These are phyloP conservation scores for Leptinotarsa haldemani DNA, from an alignment of 2,888 invertebrate species.

Conservation along the genomic window DNA sequence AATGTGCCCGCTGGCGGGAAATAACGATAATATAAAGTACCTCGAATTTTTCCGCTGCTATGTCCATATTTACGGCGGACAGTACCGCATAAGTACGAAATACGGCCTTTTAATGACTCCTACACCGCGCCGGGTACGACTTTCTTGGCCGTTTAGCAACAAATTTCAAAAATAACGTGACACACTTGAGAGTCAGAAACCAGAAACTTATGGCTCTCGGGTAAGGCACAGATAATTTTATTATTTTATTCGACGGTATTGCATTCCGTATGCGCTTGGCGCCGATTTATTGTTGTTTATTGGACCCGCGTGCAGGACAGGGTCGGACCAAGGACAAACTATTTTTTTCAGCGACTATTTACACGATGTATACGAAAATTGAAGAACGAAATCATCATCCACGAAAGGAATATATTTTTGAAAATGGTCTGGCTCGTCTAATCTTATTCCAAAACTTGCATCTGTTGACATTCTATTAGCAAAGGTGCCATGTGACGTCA, in stretches of 20 bases:
- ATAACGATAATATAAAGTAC: constrained; percentile 11
- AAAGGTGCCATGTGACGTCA: too few relatives aligned
- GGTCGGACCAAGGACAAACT: not conserved
- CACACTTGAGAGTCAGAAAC: constrained; percentile 47
- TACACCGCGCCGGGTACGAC: constrained; percentile 11
- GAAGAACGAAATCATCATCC: too few relatives aligned
- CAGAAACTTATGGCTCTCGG: constrained; percentile 45
- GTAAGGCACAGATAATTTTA: constrained; percentile 49
- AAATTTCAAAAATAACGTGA: constrained; percentile 41
- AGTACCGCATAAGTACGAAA: constrained; percentile 4
- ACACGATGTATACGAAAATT: too few relatives aligned
- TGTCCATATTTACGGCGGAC: constrained; percentile 5
- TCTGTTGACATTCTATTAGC: too few relatives aligned
- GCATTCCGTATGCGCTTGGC: constrained; percentile 38
- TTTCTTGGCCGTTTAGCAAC: constrained; percentile 22
- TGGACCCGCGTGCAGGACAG: not conserved
- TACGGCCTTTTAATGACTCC: constrained; percentile 16
- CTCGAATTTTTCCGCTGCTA: not conserved
- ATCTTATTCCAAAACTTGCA: too few relatives aligned
- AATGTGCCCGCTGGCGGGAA: not conserved
- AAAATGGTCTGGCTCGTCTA: too few relatives aligned
- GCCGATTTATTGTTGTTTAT: constrained; percentile 14
- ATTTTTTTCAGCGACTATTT: not conserved
- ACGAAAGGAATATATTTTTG: too few relatives aligned
- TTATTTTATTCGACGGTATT: constrained; percentile 49